phyloP scores from a whole-genome alignment of 1,140 invertebrate species.

The Pygmarrhopalites habei region DNA sequence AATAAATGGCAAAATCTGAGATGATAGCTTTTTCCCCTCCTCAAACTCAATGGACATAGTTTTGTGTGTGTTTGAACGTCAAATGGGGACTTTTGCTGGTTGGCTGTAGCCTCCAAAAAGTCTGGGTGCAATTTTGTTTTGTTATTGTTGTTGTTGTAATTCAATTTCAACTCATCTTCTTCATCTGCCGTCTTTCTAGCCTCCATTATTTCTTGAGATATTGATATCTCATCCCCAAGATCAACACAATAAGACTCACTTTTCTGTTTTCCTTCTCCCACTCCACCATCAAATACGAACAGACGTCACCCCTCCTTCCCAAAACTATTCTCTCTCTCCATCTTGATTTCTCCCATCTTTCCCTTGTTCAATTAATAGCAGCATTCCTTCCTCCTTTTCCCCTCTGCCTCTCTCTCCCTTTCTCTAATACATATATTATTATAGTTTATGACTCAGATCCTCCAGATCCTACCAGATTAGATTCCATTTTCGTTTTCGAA shows the following conservation, averaged over 20 bases:
- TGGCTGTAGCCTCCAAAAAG: background rate
- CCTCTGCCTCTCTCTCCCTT: background rate
- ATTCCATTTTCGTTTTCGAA: background rate
- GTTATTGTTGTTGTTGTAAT: background rate
- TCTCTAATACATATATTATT: background rate
- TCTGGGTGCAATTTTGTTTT: background rate
- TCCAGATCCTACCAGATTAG: background rate
- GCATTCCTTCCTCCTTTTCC: background rate
- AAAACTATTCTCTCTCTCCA: background rate
- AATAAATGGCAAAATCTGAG: no score
- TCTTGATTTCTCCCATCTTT: background rate
- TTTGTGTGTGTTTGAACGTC: no score
- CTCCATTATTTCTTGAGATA: background rate
- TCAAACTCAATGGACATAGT: no score
- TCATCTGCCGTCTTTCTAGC: background rate
- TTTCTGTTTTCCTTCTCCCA: background rate
- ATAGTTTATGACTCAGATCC: background rate
- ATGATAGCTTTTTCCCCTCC: no score
- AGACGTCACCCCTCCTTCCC: background rate
- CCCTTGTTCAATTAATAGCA: background rate
- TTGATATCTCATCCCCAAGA: background rate
- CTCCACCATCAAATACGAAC: background rate
- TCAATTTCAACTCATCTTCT: background rate
- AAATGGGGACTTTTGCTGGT: no score
- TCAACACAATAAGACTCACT: background rate